A percentile compares a stretch with the other conserved stretches of the same genome.
phyloP scores from a whole-genome alignment of 2,888 invertebrate genomes.

The Oxytorus armatus region DNA sequence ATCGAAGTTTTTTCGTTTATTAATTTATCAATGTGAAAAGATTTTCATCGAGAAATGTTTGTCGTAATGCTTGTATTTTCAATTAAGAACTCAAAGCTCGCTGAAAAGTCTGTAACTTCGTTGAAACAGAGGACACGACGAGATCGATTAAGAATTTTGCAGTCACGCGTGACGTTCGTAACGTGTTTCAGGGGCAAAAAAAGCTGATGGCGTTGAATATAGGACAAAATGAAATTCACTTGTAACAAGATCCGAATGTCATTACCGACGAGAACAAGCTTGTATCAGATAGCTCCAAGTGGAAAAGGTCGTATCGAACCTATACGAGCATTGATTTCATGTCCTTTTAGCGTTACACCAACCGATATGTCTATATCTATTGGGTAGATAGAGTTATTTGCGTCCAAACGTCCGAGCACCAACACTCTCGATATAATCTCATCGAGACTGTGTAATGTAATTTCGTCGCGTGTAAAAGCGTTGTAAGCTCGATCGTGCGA shows the following conservation, averaged over 20 bases:
- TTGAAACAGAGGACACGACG: conserved; percentile 15
- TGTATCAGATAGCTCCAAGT: no score
- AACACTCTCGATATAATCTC: conserved; percentile 37
- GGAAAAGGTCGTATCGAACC: not conserved
- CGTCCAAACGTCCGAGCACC: no score
- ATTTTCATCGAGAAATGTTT: no score
- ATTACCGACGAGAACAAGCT: conserved; percentile 22
- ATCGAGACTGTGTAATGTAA: conserved; percentile 36
- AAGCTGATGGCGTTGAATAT: not conserved
- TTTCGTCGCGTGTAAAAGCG: conserved; percentile 44
- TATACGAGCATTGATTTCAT: no score
- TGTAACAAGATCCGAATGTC: conserved; percentile 52
- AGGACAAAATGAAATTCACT: conserved; percentile 45
- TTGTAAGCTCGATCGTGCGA: conserved; percentile 26
- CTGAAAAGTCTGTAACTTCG: not conserved
- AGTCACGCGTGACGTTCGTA: conserved; percentile 35
- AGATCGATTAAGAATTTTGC: conserved; percentile 15
- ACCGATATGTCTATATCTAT: no score
- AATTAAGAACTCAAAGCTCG: not conserved
- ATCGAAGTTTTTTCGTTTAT: no score
- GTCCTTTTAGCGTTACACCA: no score
- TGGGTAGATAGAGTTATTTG: no score
- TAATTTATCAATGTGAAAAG: no score
- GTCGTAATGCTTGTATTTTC: not conserved
- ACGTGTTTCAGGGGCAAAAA: conserved; percentile 23